Base-by-base conservation (phyloP, 1,140 invertebrate genomes). In the Periplaneta americana region DNA sequence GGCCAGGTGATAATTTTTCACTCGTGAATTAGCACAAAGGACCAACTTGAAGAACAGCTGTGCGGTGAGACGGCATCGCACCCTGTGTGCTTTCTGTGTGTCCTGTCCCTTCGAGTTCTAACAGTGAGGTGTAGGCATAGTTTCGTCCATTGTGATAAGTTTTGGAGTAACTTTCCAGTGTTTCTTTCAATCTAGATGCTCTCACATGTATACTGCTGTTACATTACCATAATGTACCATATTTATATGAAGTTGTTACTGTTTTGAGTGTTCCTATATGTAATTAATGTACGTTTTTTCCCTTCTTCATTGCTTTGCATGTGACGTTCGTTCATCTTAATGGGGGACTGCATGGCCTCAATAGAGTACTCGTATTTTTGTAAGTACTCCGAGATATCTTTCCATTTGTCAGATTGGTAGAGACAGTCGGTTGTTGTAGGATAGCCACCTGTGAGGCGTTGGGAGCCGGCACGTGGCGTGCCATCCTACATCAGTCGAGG, bases 271-370 rank as follows among this genome's bases (percentile, higher is more conserved):
- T 82, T 79, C 75, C 78, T 79, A 81, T 22, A 81, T 83, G 80
- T 82, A 82, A 83, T 83, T 83, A 83, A 83, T 83, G 83, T 83
- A 80, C 33, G 48, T 81, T 83, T 83, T 81, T 79, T 83, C 80
- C 80, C 80, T 83, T 75, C 79, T 74, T 80, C 82, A 74, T 83
- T 83, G 83, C 83, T 83, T 83, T 83, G 83, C 83, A 83, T 83
- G 83, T 83, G 66, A 76, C 75, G 76, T 78, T 78, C 80, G 74
- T 75, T 48, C 79, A 80, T 34, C 79, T 80, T 80, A 48, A 39
- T 78, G 74, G 75, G 36, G 81, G 81, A 75, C 81, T 83, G 83
- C 83, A 83, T 83, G 83, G 81, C 79, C 75, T 83, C 81, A 83
- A 83, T 83, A 83, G 83, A 75, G 74, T 34, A 80, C 39, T 48